Evolutionary conservation across 2,888 invertebrate genomes (phyloP), one percentile per base, ranked within the genome.

Genomic region (Plusia festucae): DNA sequence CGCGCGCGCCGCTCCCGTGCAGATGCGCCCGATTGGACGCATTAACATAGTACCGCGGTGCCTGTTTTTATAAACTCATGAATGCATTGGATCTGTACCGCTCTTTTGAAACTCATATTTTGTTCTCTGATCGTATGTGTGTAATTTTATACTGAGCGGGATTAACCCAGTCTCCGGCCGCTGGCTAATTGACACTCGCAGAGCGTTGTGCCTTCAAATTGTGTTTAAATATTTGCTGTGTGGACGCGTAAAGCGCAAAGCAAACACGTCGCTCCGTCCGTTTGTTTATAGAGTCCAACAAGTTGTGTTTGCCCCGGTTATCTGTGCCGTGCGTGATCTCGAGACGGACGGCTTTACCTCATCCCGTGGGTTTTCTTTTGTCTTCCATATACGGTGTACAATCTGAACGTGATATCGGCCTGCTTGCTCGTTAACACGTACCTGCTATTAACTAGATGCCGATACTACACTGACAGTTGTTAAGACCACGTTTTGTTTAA

Each of bases 121-220:
- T 63, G 67, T 82, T 30, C 75, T 81, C 73, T 65, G 73, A 81
- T 49, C 65, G 66, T 68, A 68, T 56, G 30, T 73, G 78, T 84
- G 69, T 82, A 71, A 73, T 56, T 73, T 82, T 72, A 74, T 74
- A 78, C 76, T 85, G 83, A 84, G 81, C 77, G 76, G 70, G 74
- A 81, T 84, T 77, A 84, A 76, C 74, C 18, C 74, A 73, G 80
- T 84, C 82, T 81, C 80, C 69, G 75, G 61, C 74, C 72, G 70
- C 67, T 75, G 76, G 81, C 87, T 91, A 92, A 91, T 91, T 92
- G 90, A 88, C 70, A 67, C 69, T 66, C 82, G 83, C 74, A 79
- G 86, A 87, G 90, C 90, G 91, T 90, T 86, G 90, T 92, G 87
- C 92, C 92, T 91, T 92, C 90, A 93, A 94, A 94, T 94, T 93